Evolutionary conservation across 2,113 vertebrate genomes (phyloP), one percentile per base, ranked within the genome.

Genomic region (Platanista minor): DNA sequence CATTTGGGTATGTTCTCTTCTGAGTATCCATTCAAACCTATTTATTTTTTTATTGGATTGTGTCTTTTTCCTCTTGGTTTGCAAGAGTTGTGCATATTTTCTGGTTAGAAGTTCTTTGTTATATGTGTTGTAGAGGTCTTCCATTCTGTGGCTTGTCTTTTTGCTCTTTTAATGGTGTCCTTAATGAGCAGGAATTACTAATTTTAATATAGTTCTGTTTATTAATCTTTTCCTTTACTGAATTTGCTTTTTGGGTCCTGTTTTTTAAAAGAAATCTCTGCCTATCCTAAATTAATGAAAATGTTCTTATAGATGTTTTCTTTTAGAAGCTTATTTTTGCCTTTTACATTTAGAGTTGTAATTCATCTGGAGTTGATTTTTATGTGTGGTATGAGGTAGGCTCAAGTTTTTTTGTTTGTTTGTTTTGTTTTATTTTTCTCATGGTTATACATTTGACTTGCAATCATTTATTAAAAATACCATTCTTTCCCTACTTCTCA

Each of bases 301-400:
- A 86, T 90, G 31, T 49, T 92, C 46, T 67, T 82, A 7, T 62
- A 4, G 46, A 46, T 39, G 2, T 87, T 75, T 84, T 74, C 62
- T 96, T 96, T 62, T 36, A 80, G 80, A 94, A 87, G 7, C 13
- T 74, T 75, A 52, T 5, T 87, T 95, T 94, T 74, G 39, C 39
- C 2, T 88, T 88, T 97, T 84, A 85, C 15, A 59, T 93, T 95
- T 88, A 77, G 43, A 91, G n/a, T 64, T 87, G 18, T 88, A 80
- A 84, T 84, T 94, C n/a, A 59, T 78, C 15, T 62, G 29, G 54
- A 69, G 36, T 94, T 75, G 75, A 43, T 74, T 89, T 83, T 96
- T 95, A n/a, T 80, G 46, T 78, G 7, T 84, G 39, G 14, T 85
- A 85, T 88, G 52, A 81, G 54, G 80, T 66, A 57, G 54, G 71